Conservation (phyloP, 2,888 invertebrate species). For the Meta bourneti region DNA sequence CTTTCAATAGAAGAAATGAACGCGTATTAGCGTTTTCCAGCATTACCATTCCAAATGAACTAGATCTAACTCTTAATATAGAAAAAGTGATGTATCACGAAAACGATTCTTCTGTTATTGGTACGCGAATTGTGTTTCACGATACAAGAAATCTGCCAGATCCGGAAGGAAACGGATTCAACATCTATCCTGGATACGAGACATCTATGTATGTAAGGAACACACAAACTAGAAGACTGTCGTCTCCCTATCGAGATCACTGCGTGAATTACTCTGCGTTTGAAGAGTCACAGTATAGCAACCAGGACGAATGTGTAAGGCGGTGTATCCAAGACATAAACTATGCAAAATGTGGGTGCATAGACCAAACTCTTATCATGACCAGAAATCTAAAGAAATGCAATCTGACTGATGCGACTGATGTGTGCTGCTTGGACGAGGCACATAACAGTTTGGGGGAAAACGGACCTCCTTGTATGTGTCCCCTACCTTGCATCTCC, state of each 20-base stretch:
- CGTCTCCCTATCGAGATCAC: constrained; percentile 31
- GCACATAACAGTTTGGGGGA: background rate
- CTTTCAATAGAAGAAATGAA: background rate
- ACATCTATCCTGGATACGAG: constrained; percentile 54
- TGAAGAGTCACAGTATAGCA: background rate
- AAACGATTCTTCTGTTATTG: background rate
- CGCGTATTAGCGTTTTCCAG: background rate
- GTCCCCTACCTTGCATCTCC: constrained; percentile 33
- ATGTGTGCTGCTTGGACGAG: constrained; percentile 31
- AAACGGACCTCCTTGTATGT: background rate
- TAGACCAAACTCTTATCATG: constrained; percentile 14
- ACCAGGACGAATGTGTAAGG: constrained; percentile 15
- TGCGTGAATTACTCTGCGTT: constrained; percentile 5
- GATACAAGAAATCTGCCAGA: constrained; percentile 60
- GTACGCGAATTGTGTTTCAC: constrained; percentile 76
- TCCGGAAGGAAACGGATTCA: constrained; percentile 41
- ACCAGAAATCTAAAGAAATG: background rate
- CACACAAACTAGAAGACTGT: background rate
- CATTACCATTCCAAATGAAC: too few species aligned
- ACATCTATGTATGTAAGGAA: constrained; percentile 13
- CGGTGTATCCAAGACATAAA: constrained; percentile 34
- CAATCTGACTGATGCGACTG: background rate
- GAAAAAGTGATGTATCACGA: background rate
- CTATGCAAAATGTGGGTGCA: constrained; percentile 26
- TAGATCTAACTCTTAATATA: background rate